These are phyloP conservation scores for Palythoa heliodiscus DNA, from an alignment of 92 coral and sea anemone genomes.

Conservation along the genomic window DNA sequence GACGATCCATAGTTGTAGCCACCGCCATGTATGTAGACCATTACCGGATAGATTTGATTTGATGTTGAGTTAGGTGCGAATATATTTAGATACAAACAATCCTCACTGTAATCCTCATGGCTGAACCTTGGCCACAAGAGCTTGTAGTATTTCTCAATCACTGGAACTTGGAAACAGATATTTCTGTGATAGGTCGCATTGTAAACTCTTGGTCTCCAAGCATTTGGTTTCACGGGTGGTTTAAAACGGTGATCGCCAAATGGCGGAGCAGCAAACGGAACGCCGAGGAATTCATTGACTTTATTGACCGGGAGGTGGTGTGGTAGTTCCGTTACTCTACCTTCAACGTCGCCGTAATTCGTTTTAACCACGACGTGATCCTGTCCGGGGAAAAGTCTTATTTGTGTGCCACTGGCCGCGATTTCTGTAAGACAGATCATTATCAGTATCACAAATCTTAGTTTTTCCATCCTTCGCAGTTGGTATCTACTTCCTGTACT, in stretches of 20 bases:
- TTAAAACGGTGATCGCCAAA: slow-evolving; percentile 62
- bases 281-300: slow-evolving; percentile 61
- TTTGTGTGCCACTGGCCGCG: too few relatives aligned
- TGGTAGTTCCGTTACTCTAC: too few relatives aligned
- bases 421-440: too few relatives aligned
- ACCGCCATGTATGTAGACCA: slow-evolving; percentile 84
- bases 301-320: too few relatives aligned
- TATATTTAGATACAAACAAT: slow-evolving; percentile 74
- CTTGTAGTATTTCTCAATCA: slow-evolving; percentile 44
- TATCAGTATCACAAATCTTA: too few relatives aligned
- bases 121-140: slow-evolving; percentile 55
- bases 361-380: too few relatives aligned
- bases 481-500: too few relatives aligned
- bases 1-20: slow-evolving; percentile 70
- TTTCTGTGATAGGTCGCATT: slow-evolving; percentile 68
- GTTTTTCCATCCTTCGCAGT: too few relatives aligned
- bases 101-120: slow-evolving; percentile 66
- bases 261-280: slow-evolving; percentile 85
- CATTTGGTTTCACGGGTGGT: slow-evolving; percentile 51
- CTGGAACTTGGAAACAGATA: slow-evolving; percentile 63
- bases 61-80: slow-evolving; percentile 53
- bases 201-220: slow-evolving; percentile 65
- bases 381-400: too few relatives aligned
- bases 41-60: slow-evolving; percentile 56
- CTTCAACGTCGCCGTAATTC: too few relatives aligned